Conservation (phyloP, 2,113 vertebrate species). For the Dicerorhinus sumatrensis region DNA sequence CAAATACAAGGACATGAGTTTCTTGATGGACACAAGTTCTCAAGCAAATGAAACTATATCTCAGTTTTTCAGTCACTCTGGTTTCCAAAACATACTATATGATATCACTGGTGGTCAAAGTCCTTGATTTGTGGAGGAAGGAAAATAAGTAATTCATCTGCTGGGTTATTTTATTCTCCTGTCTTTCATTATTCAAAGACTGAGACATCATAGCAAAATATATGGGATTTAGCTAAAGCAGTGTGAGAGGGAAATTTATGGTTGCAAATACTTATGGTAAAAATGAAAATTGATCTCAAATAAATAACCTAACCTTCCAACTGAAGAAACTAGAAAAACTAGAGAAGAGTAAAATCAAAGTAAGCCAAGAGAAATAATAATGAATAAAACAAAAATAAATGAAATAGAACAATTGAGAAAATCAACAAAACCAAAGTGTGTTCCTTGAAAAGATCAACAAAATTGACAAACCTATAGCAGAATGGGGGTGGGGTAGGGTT, state of each 20-base stretch:
- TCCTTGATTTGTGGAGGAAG: background rate
- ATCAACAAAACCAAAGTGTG: too few species aligned
- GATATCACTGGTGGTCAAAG: background rate
- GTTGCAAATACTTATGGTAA: too few species aligned
- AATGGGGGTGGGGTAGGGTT: fast-evolving
- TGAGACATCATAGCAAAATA: background rate
- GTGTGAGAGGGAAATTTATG: too few species aligned
- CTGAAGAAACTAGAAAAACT: too few species aligned
- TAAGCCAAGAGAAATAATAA: too few species aligned
- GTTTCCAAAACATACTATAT: background rate
- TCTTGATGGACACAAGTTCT: background rate
- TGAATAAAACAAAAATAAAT: too few species aligned
- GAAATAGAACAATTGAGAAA: too few species aligned
- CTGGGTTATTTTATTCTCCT: background rate
- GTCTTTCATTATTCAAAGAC: background rate
- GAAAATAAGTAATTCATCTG: background rate
- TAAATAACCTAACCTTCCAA: too few species aligned
- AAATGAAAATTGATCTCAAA: too few species aligned
- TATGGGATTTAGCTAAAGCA: background rate
- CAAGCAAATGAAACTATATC: background rate
- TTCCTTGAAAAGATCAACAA: too few species aligned
- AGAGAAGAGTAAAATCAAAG: too few species aligned
- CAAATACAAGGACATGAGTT: background rate
- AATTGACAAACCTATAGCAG: background rate
- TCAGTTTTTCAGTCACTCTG: background rate